A percentile compares a stretch with the other conserved stretches of the same genome.
Conservation (phyloP, 2,888 invertebrate genomes). For the Hypsopygia costalis region DNA sequence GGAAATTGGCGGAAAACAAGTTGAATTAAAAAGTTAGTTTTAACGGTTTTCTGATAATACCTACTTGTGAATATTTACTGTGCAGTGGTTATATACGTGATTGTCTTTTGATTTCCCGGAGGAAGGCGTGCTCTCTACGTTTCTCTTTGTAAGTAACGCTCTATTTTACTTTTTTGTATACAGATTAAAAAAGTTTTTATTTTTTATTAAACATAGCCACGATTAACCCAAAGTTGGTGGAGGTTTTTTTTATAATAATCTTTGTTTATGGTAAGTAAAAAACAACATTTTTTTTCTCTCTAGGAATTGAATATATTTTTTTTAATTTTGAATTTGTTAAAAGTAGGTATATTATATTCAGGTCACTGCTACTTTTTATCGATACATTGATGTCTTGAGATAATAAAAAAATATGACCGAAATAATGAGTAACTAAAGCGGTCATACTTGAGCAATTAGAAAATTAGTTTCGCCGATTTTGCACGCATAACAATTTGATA, state of each 20-base stretch:
- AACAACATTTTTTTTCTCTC: too few relatives aligned
- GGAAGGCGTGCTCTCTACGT: conserved; percentile 11
- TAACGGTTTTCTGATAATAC: conserved; percentile 16
- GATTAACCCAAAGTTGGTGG: too few relatives aligned
- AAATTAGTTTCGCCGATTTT: background rate
- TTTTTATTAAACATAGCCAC: background rate
- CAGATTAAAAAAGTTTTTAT: background rate
- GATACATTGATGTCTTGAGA: too few relatives aligned
- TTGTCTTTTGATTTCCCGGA: conserved; percentile 10
- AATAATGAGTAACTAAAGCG: background rate
- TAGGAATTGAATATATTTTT: too few relatives aligned
- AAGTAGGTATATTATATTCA: too few relatives aligned
- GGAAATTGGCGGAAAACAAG: conserved; percentile 21
- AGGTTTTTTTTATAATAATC: too few relatives aligned
- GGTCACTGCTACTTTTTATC: too few relatives aligned
- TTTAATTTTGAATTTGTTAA: too few relatives aligned
- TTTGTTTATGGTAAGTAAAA: too few relatives aligned
- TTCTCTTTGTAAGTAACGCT: conserved; percentile 18
- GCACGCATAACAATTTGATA: background rate
- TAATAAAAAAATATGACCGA: too few relatives aligned
- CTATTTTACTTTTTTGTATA: background rate
- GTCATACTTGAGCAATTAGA: background rate
- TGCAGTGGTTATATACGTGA: conserved; percentile 20
- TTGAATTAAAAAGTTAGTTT: conserved; percentile 20
- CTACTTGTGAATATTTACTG: conserved; percentile 17